These are phyloP conservation scores for Pollenia labialis DNA, from an alignment of 2,888 invertebrate genomes.

Conservation along the genomic window DNA sequence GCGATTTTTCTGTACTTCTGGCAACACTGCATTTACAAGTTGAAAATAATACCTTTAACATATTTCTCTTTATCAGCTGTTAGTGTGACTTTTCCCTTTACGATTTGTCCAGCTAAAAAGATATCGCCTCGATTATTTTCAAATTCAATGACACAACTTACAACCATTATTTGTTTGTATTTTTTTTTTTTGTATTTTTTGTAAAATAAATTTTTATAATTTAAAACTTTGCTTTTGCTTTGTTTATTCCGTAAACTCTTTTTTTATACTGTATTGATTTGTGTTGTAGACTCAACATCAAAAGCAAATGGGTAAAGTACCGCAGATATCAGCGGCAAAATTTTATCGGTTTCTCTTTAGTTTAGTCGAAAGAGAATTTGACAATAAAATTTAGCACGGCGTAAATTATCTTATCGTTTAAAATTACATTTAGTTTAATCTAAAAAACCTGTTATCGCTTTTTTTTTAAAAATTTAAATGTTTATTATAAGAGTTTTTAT, in stretches of 20 bases:
- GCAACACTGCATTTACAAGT: background rate
- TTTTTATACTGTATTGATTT: background rate
- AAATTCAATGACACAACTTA: conserved; percentile 65
- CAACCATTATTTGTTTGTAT: conserved; percentile 44
- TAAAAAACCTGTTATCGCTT: too few relatives aligned
- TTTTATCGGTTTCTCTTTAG: too few relatives aligned
- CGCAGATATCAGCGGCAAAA: background rate
- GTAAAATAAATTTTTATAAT: background rate
- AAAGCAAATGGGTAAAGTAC: background rate
- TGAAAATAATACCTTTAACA: conserved; percentile 48
- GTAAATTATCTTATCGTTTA: too few relatives aligned
- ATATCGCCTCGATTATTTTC: conserved; percentile 48
- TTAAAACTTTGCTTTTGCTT: too few relatives aligned
- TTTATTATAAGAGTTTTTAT: too few relatives aligned
- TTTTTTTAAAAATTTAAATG: too few relatives aligned
- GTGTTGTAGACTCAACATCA: background rate
- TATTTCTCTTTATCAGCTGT: conserved; percentile 47
- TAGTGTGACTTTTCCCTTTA: conserved; percentile 63
- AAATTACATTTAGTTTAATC: too few relatives aligned
- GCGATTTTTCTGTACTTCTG: conserved; percentile 2
- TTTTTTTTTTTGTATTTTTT: background rate
- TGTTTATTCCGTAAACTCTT: too few relatives aligned
- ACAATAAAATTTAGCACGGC: too few relatives aligned
- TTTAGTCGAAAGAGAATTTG: too few relatives aligned
- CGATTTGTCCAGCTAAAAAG: conserved; percentile 58